Conservation (phyloP, 2,888 invertebrate species). For the Diachrysia chrysitis region DNA sequence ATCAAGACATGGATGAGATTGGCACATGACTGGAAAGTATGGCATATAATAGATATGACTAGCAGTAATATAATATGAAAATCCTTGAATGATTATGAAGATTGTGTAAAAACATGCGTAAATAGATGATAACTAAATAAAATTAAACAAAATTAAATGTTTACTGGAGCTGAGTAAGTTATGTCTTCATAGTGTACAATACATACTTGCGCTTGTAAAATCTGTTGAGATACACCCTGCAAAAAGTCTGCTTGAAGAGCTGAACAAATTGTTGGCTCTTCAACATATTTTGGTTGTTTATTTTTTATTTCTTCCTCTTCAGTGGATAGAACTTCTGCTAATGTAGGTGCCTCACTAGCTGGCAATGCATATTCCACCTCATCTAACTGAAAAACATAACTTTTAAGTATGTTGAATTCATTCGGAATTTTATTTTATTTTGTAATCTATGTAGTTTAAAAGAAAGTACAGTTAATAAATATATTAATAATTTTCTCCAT, state of each 20-base stretch:
- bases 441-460: too few species aligned
- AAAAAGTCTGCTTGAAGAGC: slow-evolving; percentile 89
- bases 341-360: slow-evolving; percentile 82
- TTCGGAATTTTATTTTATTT: too few species aligned
- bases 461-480: too few species aligned
- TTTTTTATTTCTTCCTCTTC: slow-evolving; percentile 70
- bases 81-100: too few species aligned
- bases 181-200: background rate
- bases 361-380: slow-evolving; percentile 86
- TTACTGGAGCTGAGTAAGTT: background rate
- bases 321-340: slow-evolving; percentile 79
- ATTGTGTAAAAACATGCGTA: too few species aligned
- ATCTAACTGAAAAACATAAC: slow-evolving; percentile 75
- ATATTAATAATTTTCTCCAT: too few species aligned
- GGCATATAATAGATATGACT: too few species aligned
- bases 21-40: background rate
- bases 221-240: slow-evolving; percentile 96
- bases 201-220: slow-evolving; percentile 95
- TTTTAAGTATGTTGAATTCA: background rate
- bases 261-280: slow-evolving; percentile 79
- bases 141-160: background rate
- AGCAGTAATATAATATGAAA: too few species aligned
- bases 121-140: background rate
- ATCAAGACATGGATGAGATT: background rate
- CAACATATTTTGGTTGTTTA: slow-evolving; percentile 62